A percentile compares a stretch with the other conserved stretches of the same genome.
These are phyloP conservation scores for Narcine bancroftii DNA, from an alignment of 2,113 vertebrate species.

Conservation along the genomic window DNA sequence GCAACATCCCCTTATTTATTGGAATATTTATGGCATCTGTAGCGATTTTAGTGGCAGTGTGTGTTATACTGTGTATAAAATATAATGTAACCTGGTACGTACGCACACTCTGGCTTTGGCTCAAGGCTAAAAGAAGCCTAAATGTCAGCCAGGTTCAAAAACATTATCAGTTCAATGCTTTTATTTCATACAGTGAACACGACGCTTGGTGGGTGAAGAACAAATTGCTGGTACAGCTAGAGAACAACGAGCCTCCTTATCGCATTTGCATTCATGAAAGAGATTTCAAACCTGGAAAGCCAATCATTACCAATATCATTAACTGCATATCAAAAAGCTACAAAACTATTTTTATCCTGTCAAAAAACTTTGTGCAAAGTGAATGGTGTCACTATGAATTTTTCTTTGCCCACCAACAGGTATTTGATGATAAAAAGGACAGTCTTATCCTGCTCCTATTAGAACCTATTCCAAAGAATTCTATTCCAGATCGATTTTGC, in stretches of 20 bases:
- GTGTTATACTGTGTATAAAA: background rate
- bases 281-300: conserved; percentile 39
- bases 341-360: conserved; percentile 40
- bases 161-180: conserved; percentile 35
- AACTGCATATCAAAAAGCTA: conserved; percentile 36
- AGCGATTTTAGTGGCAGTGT: background rate
- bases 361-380: conserved; percentile 38
- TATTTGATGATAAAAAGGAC: conserved; percentile 47
- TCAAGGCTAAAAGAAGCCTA: conserved; percentile 31
- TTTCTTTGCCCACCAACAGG: conserved; percentile 50
- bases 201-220: conserved; percentile 38
- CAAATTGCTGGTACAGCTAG: conserved; percentile 29
- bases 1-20: conserved; percentile 28
- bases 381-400: conserved; percentile 41
- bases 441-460: conserved; percentile 54
- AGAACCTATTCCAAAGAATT: conserved; percentile 53
- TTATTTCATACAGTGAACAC: conserved; percentile 39
- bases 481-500: conserved; percentile 51
- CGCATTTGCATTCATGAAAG: conserved; percentile 38
- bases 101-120: conserved; percentile 36
- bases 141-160: background rate
- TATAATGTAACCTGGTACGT: conserved; percentile 34
- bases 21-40: conserved; percentile 14
- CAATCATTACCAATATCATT: conserved; percentile 39
- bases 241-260: background rate